A percentile compares a stretch with the other conserved stretches of the same genome.
These are phyloP conservation scores for Ephialtes manifestator DNA, from an alignment of 2,888 invertebrate species.

Conservation along the genomic window DNA sequence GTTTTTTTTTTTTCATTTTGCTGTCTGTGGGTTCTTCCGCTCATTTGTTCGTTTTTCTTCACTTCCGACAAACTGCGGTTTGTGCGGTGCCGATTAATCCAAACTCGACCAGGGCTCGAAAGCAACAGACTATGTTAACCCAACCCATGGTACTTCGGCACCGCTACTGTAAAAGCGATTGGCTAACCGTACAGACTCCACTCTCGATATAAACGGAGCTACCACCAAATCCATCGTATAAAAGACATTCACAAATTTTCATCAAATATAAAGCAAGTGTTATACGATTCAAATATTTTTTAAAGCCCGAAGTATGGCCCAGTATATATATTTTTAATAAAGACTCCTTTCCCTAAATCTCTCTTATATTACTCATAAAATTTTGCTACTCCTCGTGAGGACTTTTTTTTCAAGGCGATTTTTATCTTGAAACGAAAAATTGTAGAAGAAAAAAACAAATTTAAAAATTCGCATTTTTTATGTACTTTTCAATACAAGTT, in stretches of 20 bases:
- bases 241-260: not conserved
- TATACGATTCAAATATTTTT: not conserved
- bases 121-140: conserved; percentile 1
- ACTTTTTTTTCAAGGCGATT: no score
- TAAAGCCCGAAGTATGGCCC: no score
- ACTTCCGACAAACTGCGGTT: conserved; percentile 26
- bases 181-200: not conserved
- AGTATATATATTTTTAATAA: no score
- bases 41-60: conserved; percentile 34
- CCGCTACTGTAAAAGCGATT: not conserved
- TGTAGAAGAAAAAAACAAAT: no score
- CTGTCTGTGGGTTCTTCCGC: conserved; percentile 23
- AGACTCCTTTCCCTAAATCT: no score
- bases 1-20: conserved; percentile 11
- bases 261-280: not conserved
- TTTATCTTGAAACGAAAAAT: no score
- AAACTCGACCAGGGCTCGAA: not conserved
- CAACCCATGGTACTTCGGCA: not conserved
- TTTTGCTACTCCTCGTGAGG: no score
- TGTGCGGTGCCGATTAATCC: conserved; percentile 38
- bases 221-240: not conserved
- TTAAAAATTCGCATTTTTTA: no score
- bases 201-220: not conserved
- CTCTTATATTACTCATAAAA: no score
- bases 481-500: no score